Base-by-base conservation (phyloP, 2,888 invertebrate genomes). In the Chrysolina haemoptera region DNA sequence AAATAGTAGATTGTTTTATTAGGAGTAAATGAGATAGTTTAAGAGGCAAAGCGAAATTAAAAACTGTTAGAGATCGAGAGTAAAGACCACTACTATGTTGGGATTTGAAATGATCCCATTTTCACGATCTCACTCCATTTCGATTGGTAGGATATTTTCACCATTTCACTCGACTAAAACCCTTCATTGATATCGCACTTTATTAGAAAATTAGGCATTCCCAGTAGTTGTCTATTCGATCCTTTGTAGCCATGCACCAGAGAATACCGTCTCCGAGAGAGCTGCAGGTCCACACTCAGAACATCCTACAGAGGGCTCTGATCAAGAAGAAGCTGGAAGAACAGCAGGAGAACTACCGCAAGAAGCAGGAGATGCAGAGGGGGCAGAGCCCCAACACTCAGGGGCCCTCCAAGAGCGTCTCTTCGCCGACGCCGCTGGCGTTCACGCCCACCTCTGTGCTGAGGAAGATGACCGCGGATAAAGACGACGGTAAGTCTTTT, bases 391-490 rank as follows among this genome's bases (percentile, higher is more conserved):
- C 84, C 1, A 82, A 75, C 68, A 68, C 50, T 1, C 75, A 75
- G 40, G 66, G 70, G 46, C 64, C 76, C 63, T 72, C 75, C 69
- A 90, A 90, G 82, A 90, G 90, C 79, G 88, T 90, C 12, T 85
- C 90, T 70, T 92, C 92, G 18, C 93, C 92, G 12, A 92, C 93
- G 40, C 95, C 95, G 14, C 91, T 95, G 81, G 94, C 96, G 22
- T 97, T 98, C 89, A 98, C 97, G 0, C 98, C 98, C 74, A 98
- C 97, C 41, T 96, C 97, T 76, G 98, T 98, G 76, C 90, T 98
- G 84, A 92, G 97, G 77, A 97, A 97, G 89, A 96, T 97, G 96
- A 97, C 96, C 8, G 96, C 96, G 1, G 96, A 96, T 82, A 96
- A 96, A 86, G 95, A 96, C 80, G 90, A 90, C 22, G 92, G 93